phyloP scores from a whole-genome alignment of 1,140 invertebrate species.

The Pachypsylla venusta region DNA sequence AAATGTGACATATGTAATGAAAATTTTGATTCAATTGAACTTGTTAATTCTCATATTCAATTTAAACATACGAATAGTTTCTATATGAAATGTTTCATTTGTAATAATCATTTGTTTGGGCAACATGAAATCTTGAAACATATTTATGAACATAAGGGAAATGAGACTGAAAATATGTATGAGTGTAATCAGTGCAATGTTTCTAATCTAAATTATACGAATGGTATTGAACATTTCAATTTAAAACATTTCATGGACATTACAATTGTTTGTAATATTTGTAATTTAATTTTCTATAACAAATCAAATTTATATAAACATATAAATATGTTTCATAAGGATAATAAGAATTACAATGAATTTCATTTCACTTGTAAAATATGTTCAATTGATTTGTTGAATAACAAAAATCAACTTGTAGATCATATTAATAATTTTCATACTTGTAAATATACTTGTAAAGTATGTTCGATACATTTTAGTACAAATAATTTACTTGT shows the following conservation, averaged over 20 bases:
- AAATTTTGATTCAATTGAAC: not conserved
- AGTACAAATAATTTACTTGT: not conserved
- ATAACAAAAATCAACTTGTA: too few species aligned
- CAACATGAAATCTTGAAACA: not conserved
- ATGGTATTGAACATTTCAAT: not conserved
- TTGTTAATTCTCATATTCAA: not conserved
- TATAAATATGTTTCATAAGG: not conserved
- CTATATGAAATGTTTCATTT: not conserved
- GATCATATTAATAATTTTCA: too few species aligned
- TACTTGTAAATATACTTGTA: too few species aligned
- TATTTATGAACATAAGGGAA: too few species aligned
- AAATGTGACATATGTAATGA: not conserved
- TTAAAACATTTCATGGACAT: not conserved
- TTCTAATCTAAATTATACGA: not conserved
- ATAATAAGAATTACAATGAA: too few species aligned
- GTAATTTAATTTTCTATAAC: not conserved
- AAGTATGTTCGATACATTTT: not conserved
- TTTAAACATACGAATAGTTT: constrained; percentile 1
- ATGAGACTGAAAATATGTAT: too few species aligned
- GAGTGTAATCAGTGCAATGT: constrained; percentile 4
- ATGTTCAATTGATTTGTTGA: too few species aligned
- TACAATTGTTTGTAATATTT: not conserved
- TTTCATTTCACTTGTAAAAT: too few species aligned
- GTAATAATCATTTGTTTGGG: not conserved
- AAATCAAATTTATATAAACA: not conserved